These are phyloP conservation scores for Atlantisia rogersi DNA, from an alignment of 2,113 vertebrate species.

Conservation along the genomic window DNA sequence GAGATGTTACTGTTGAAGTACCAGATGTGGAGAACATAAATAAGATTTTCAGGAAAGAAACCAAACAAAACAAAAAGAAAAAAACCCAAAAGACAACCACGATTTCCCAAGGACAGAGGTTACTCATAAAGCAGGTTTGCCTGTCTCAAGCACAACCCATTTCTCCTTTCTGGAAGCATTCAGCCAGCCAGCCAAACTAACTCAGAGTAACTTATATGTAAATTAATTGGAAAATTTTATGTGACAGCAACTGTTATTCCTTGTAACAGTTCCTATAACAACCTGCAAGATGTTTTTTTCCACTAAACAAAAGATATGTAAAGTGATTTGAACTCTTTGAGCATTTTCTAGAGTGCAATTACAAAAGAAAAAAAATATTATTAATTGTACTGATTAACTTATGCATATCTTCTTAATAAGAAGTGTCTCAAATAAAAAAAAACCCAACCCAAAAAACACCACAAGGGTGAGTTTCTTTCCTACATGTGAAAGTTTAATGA, in stretches of 20 bases:
- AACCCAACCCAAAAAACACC: neutral
- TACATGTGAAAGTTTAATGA: neutral
- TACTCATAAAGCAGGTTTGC: neutral
- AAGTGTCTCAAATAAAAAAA: neutral
- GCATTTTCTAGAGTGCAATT: neutral
- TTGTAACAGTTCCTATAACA: neutral
- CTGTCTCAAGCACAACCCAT: neutral
- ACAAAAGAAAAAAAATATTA: neutral
- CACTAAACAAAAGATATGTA: neutral
- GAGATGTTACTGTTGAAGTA: slow-evolving; percentile 17
- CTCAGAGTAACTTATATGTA: neutral
- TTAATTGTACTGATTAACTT: neutral
- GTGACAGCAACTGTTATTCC: neutral
- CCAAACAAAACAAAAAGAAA: neutral
- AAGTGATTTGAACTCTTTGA: neutral
- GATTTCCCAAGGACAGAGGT: slow-evolving; percentile 32
- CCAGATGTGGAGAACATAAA: slow-evolving; percentile 48
- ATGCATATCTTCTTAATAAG: neutral
- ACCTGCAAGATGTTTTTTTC: neutral
- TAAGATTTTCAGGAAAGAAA: neutral
- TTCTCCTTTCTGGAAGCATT: neutral
- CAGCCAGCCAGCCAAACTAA: neutral
- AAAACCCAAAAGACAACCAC: neutral
- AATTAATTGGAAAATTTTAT: neutral
- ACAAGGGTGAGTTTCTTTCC: neutral